Evolutionary conservation across 2,113 vertebrate genomes (phyloP).

Genomic region (Mormoops blainvillei): DNA sequence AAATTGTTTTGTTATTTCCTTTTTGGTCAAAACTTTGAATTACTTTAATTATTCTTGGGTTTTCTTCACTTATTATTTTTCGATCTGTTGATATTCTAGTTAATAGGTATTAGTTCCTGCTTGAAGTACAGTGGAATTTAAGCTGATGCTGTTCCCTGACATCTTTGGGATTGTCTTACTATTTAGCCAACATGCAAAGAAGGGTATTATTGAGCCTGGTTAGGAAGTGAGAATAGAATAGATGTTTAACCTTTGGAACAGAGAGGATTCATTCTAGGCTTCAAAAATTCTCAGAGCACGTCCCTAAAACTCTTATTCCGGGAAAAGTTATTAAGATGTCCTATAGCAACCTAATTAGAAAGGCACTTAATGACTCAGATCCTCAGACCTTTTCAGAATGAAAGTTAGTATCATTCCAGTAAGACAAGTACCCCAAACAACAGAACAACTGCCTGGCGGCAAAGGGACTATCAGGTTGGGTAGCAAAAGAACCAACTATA

Average conservation of each 20-base stretch:
- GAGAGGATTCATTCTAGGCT: neutral
- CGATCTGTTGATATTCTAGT: neutral
- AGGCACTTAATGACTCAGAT: neutral
- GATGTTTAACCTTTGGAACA: neutral
- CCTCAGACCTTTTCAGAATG: neutral
- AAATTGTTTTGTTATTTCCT: neutral
- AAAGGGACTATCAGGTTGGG: neutral
- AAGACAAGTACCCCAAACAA: neutral
- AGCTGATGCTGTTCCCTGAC: neutral
- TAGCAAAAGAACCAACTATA: neutral
- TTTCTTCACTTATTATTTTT: neutral
- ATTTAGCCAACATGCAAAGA: neutral
- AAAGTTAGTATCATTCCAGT: neutral
- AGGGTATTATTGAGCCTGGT: neutral
- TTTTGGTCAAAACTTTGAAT: neutral
- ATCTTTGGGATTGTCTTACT: neutral
- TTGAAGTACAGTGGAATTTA: neutral
- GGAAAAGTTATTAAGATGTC: neutral
- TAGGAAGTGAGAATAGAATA: neutral
- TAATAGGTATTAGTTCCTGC: neutral
- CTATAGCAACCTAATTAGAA: neutral
- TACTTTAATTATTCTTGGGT: neutral
- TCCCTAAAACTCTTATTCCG: neutral
- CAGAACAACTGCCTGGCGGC: neutral
- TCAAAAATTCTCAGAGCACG: neutral